phyloP scores from a whole-genome alignment of 2,797 vertebrate genomes.

The Limnodromus scolopaceus region DNA sequence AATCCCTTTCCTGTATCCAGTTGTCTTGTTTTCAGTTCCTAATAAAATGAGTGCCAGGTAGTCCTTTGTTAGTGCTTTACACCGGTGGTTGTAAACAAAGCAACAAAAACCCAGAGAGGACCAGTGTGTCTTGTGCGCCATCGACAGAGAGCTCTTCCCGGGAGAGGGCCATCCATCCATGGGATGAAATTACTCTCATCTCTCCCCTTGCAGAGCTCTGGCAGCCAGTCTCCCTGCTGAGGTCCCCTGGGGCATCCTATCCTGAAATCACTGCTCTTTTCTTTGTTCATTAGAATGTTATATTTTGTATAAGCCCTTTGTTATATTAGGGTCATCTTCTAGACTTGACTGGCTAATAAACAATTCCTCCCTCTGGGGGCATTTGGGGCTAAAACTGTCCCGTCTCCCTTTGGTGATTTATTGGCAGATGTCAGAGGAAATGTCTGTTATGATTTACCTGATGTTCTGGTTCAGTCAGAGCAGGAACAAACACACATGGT shows the following conservation, averaged over 20 bases:
- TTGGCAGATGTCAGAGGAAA: background rate
- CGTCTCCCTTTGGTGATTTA: constrained; percentile 16
- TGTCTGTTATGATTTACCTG: background rate
- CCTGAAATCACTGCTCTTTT: background rate
- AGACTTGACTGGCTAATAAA: constrained; percentile 46
- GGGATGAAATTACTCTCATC: background rate
- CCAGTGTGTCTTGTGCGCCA: background rate
- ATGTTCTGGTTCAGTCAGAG: background rate
- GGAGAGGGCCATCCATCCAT: background rate
- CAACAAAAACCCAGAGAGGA: background rate
- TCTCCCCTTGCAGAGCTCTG: background rate
- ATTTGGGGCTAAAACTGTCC: background rate
- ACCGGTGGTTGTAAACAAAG: background rate
- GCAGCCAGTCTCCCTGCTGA: background rate
- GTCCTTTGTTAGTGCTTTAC: background rate
- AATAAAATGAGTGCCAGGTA: background rate
- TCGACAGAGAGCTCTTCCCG: background rate
- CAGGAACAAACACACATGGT: background rate
- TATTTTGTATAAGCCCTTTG: constrained; percentile 30
- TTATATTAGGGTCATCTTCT: constrained; percentile 44
- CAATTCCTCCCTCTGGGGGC: background rate
- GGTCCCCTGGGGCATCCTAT: background rate
- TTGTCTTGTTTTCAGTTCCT: background rate
- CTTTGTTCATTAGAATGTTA: background rate
- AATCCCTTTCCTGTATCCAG: background rate